phyloP scores from a whole-genome alignment of 2,888 invertebrate genomes.

The Abrostola triplasia region DNA sequence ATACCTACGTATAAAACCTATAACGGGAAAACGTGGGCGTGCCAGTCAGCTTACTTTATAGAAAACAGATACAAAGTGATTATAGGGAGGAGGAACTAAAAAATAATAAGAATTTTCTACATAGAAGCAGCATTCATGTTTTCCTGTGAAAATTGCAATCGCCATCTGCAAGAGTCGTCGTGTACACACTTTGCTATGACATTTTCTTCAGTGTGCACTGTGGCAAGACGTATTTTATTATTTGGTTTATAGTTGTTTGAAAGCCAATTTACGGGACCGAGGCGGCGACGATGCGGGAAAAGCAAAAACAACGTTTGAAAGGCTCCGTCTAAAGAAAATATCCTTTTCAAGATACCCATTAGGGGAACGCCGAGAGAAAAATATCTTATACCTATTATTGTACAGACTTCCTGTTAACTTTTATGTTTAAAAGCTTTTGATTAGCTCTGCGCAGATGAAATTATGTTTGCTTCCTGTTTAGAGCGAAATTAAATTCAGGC shows the following conservation, averaged over 20 bases:
- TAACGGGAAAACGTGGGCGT: slow-evolving; percentile 15
- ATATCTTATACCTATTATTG: slow-evolving; percentile 55
- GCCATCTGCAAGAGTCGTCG: slow-evolving; percentile 29
- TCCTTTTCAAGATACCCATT: slow-evolving; percentile 66
- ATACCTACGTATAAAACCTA: slow-evolving; percentile 11
- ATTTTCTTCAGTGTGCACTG: slow-evolving; percentile 47
- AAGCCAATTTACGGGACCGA: slow-evolving; percentile 69
- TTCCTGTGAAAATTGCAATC: slow-evolving; percentile 43
- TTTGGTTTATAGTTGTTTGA: slow-evolving; percentile 66
- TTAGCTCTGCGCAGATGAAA: slow-evolving; percentile 44
- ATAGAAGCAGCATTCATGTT: slow-evolving; percentile 18
- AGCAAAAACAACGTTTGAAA: slow-evolving; percentile 68
- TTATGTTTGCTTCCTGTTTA: slow-evolving; percentile 37
- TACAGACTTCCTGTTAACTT: slow-evolving; percentile 43
- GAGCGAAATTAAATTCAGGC: slow-evolving; percentile 29
- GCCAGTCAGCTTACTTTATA: slow-evolving; percentile 9
- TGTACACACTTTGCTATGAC: slow-evolving; percentile 49
- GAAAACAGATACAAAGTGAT: slow-evolving; percentile 15
- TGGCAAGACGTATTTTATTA: slow-evolving; percentile 59
- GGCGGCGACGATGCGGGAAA: slow-evolving; percentile 58
- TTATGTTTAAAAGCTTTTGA: slow-evolving; percentile 57
- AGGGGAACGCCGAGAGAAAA: slow-evolving; percentile 59
- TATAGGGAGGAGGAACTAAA: slow-evolving; percentile 9
- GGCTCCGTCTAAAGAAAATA: slow-evolving; percentile 62
- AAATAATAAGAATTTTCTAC: slow-evolving; percentile 29